Base-by-base conservation (phyloP, 2,113 vertebrate species). In the Micronycteris hirsuta region DNA sequence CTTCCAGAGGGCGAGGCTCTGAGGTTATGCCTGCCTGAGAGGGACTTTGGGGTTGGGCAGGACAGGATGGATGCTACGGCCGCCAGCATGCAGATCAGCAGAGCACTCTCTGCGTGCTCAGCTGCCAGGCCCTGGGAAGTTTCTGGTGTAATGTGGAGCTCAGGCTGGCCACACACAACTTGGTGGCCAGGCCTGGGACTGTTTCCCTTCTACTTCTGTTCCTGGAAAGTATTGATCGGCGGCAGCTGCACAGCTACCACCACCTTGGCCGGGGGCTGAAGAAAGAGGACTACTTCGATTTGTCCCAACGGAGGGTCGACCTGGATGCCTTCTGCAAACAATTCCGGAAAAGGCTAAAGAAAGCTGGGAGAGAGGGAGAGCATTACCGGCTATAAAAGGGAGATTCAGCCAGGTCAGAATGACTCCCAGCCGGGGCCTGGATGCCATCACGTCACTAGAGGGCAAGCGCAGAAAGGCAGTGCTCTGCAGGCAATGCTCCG, bases 51-150 rank as follows among this genome's bases (percentile, higher is more conserved):
- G 3, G 6, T 74, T 65, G 84, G 80, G 15, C 28, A 61, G 28
- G 61, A 95, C 31, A 95, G 54, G 47, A 45, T 92, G n/a, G 67
- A 97, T 41, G 24, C 78, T 15, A 73, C 17, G 4, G 54, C 24
- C 2, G 4, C 16, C n/a, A 74, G 80, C 52, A 61, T 83, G 68
- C 24, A 80, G 4, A 77, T 2, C 33, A 92, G 87, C 38, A 58
- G 71, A 45, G 20, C 83, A 90, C 5, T 22, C 84, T 49, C n/a
- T 95, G 88, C 73, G 78, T 92, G 52, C 85, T 97, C 89, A 97
- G 74, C 11, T 7, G 3, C 31, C 88, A 90, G 17, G 95, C 89
- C 63, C 71, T 94, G 38, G 26, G 4, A 52, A 95, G 85, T 41
- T 16, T 28, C 88, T 91, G 91, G 84, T 76, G 70, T 76, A 87